Percentiles rank a stretch among this genome's conserved stretches.
phyloP scores from a whole-genome alignment of 2,797 vertebrate species.

The Acanthopagrus latus region DNA sequence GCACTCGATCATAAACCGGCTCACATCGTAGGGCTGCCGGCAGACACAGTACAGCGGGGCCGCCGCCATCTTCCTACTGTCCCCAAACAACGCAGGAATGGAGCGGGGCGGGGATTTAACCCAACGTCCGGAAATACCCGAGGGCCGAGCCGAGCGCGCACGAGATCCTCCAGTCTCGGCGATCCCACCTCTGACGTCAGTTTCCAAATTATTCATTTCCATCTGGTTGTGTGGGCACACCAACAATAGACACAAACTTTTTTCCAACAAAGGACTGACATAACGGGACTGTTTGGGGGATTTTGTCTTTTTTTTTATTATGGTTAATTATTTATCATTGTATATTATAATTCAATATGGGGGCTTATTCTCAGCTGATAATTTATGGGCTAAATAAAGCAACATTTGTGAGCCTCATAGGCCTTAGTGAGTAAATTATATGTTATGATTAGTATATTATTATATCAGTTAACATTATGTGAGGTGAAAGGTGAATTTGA shows the following conservation, averaged over 20 bases:
- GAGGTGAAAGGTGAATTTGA: not conserved
- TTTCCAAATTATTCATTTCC: slow-evolving; percentile 71
- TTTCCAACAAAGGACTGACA: slow-evolving; percentile 52
- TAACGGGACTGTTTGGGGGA: slow-evolving; percentile 6
- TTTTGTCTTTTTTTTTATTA: not conserved
- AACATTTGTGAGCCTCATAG: not conserved
- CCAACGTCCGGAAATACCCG: slow-evolving; percentile 78
- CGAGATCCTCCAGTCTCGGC: slow-evolving; percentile 59
- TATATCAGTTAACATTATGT: not conserved
- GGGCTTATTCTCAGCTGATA: not conserved
- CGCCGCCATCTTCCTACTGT: slow-evolving; percentile 92
- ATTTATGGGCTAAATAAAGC: not conserved
- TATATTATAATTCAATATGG: not conserved
- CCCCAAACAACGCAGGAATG: slow-evolving; percentile 89
- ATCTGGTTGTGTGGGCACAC: slow-evolving; percentile 60
- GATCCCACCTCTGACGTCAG: slow-evolving; percentile 78
- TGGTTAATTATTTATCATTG: too few relatives aligned
- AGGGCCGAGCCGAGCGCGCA: slow-evolving; percentile 57
- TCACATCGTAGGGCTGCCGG: slow-evolving; percentile 98
- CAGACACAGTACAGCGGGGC: slow-evolving; percentile 98
- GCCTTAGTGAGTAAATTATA: not conserved
- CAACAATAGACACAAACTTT: slow-evolving; percentile 61
- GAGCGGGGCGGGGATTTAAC: slow-evolving; percentile 83
- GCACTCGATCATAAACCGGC: slow-evolving; percentile 99
- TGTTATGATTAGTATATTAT: not conserved